Evolutionary conservation across 2,888 invertebrate genomes (phyloP), one percentile per base, ranked within the genome.

Genomic region (Ashinkailepas kermadecensis): DNA sequence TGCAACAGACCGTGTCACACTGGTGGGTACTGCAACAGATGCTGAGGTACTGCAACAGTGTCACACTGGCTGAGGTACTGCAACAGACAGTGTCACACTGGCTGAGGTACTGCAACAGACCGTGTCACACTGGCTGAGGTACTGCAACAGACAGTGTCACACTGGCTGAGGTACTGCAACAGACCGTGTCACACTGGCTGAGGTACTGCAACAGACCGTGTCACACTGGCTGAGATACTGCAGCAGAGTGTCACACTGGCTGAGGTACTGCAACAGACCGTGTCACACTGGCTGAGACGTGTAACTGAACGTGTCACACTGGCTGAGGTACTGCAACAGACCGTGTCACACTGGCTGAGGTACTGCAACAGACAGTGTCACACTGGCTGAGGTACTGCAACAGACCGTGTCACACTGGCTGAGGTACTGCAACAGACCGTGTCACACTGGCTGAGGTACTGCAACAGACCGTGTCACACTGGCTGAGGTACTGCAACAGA

Each of bases 221-320:
- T 80, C 39, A 86, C 91, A 92, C 81, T 89, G 87, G 82, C 87
- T 88, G 82, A 92, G 86, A 86, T 90, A 90, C 90, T 91, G 86
- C 12, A 85, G 85, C 59, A 59, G 12, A 70, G 81, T 84, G 23
- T 80, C 39, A 56, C 74, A 74, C 74, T 74, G 74, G 56, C 74
- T 74, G 54, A 74, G 74, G 74, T 74, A 74, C 74, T 74, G 74
- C 21, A 59, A 7, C 59, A 59, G 10, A 58, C 58, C n/a, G 65
- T 6, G n/a, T 6, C 65, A 54, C 74, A 74, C 74, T 74, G 74
- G 56, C 74, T 74, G 54, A 74, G 74, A 74, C 74, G n/a, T 54
- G 74, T 8, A 56, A 21, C 74, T 21, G n/a, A n/a, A 58, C n/a
- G 65, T 6, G n/a, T 6, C 65, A n/a, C 65, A 23, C 65, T 65